phyloP scores from a whole-genome alignment of 1,140 invertebrate species.

The Polypedilum pembai region DNA sequence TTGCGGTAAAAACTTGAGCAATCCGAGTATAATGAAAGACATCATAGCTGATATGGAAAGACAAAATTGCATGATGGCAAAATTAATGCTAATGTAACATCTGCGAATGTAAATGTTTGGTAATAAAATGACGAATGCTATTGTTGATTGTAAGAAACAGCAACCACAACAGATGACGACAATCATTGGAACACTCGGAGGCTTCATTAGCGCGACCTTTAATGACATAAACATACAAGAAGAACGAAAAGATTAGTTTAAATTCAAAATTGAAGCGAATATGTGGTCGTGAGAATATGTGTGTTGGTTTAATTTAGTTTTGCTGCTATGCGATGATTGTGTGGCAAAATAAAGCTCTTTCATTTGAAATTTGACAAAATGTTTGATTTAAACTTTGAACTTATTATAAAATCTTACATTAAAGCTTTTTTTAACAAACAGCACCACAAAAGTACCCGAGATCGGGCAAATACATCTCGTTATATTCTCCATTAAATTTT shows the following conservation, averaged over 20 bases:
- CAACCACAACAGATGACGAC: constrained; percentile 53
- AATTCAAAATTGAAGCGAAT: too few species aligned
- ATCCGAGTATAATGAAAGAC: constrained; percentile 54
- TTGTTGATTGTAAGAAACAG: constrained; percentile 50
- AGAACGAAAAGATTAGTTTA: too few species aligned
- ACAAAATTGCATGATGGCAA: constrained; percentile 60
- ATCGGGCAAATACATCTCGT: constrained; percentile 52
- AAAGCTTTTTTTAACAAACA: constrained; percentile 49
- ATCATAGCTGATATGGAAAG: constrained; percentile 52
- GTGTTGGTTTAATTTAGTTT: too few species aligned
- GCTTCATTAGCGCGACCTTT: constrained; percentile 34
- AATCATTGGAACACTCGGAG: constrained; percentile 42
- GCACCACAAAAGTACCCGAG: constrained; percentile 52
- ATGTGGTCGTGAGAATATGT: too few species aligned
- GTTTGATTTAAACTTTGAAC: too few species aligned
- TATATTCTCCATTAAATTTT: constrained; percentile 44
- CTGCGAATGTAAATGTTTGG: constrained; percentile 52
- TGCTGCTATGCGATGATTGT: too few species aligned
- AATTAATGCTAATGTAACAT: constrained; percentile 50
- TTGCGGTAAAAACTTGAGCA: constrained; percentile 48
- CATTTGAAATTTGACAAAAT: too few species aligned
- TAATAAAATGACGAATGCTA: constrained; percentile 50
- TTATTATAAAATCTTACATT: constrained; percentile 44
- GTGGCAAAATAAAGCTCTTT: too few species aligned
- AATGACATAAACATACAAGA: not conserved